These are phyloP conservation scores for Chascanopsetta lugubris DNA, from an alignment of 2,113 vertebrate species.

Conservation along the genomic window DNA sequence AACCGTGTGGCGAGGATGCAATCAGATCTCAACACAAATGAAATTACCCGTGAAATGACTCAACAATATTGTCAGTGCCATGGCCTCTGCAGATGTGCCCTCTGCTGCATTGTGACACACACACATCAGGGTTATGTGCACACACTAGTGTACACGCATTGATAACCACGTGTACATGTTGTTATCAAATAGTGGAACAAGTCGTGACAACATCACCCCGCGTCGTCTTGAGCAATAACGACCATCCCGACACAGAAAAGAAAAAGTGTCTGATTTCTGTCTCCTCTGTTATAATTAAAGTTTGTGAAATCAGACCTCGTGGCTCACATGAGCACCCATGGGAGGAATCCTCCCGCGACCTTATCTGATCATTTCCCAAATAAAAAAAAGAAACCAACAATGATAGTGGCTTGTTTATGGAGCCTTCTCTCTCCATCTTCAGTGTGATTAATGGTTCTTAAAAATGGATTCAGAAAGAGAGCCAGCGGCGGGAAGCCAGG, in stretches of 20 bases:
- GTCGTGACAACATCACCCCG: neutral
- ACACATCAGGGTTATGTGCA: neutral
- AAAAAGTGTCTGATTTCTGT: neutral
- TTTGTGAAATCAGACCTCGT: neutral
- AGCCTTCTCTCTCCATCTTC: neutral
- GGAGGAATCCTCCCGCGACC: neutral
- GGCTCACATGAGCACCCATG: neutral
- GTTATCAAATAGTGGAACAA: neutral
- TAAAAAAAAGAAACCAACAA: neutral
- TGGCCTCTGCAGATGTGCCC: neutral
- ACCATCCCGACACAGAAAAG: neutral
- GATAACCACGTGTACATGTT: neutral
- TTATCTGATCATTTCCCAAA: neutral
- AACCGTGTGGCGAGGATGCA: neutral
- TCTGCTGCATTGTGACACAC: neutral
- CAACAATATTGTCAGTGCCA: neutral
- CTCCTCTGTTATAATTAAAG: neutral
- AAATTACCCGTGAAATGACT: neutral
- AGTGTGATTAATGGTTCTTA: slow-evolving; percentile 2
- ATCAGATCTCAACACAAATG: neutral
- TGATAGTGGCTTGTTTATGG: neutral
- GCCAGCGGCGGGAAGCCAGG: neutral
- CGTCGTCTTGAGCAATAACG: neutral
- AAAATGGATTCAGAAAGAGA: neutral
- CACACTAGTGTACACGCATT: neutral